phyloP scores from a whole-genome alignment of 2,888 invertebrate genomes.

The Acanthococcus lagerstroemiae region DNA sequence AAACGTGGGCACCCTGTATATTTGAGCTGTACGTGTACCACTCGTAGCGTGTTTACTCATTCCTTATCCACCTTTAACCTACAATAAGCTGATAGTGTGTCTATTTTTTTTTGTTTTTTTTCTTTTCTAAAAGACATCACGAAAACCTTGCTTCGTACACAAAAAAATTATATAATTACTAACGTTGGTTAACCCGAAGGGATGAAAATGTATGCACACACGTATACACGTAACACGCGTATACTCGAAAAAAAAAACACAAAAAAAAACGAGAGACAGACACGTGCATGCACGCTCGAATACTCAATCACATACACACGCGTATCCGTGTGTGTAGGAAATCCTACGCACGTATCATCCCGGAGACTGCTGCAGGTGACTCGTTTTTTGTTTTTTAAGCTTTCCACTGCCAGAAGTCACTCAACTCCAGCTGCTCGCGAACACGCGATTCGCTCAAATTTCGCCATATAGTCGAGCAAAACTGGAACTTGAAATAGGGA shows the following conservation, averaged over 20 bases:
- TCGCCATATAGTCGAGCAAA: no score
- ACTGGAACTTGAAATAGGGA: no score
- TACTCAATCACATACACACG: slow-evolving; percentile 20
- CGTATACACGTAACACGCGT: slow-evolving; percentile 19
- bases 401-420: no score
- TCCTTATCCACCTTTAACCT: no score
- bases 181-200: slow-evolving; percentile 22
- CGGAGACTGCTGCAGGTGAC: slow-evolving; percentile 19
- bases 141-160: neutral
- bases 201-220: slow-evolving; percentile 20
- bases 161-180: slow-evolving; percentile 20
- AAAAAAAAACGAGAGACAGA: slow-evolving; percentile 15
- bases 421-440: no score
- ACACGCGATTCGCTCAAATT: no score
- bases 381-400: no score
- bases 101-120: neutral
- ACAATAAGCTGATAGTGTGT: no score
- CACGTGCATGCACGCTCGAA: slow-evolving; percentile 25
- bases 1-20: no score
- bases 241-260: slow-evolving; percentile 1
- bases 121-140: neutral
- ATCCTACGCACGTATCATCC: neutral
- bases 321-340: neutral
- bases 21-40: no score
- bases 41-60: slow-evolving; percentile 22